Percentiles rank a stretch among this genome's conserved stretches.
phyloP scores from a whole-genome alignment of 1,140 invertebrate genomes.

The Drosophila sulfurigaster region DNA sequence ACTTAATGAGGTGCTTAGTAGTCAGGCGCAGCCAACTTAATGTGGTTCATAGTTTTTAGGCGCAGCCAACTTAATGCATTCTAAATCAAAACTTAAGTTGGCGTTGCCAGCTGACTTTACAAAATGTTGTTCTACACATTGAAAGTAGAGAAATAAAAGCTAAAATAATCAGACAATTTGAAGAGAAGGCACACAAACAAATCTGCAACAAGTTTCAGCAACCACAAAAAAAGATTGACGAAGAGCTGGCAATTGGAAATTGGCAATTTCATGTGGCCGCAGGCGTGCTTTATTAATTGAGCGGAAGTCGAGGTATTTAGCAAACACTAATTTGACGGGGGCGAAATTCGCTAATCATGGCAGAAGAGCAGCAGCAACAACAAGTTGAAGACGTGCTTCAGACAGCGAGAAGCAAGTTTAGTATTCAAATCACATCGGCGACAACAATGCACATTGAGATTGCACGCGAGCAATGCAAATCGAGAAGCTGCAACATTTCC shows the following conservation, averaged over 20 bases:
- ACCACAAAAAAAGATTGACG: no score
- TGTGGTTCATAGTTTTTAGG: no score
- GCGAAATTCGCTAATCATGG: background rate
- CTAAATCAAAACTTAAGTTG: no score
- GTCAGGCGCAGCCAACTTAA: no score
- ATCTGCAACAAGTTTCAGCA: no score
- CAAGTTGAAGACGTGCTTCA: background rate
- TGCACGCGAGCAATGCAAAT: background rate
- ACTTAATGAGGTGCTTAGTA: no score
- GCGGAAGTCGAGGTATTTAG: conserved; percentile 4
- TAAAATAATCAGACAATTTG: no score
- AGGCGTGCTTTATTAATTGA: conserved; percentile 42
- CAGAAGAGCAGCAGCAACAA: background rate
- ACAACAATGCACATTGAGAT: conserved; percentile 18
- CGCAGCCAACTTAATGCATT: no score
- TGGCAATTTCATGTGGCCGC: background rate
- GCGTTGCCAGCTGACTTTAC: no score
- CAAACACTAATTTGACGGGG: conserved; percentile 11
- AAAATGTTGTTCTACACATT: no score
- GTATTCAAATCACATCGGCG: background rate
- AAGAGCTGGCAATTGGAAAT: background rate
- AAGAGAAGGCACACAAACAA: no score
- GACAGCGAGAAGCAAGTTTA: background rate
- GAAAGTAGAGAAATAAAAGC: no score
- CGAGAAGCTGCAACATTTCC: conserved; percentile 9